Evolutionary conservation across 2,888 invertebrate genomes (phyloP).

Genomic region (Quadroppia sp.): DNA sequence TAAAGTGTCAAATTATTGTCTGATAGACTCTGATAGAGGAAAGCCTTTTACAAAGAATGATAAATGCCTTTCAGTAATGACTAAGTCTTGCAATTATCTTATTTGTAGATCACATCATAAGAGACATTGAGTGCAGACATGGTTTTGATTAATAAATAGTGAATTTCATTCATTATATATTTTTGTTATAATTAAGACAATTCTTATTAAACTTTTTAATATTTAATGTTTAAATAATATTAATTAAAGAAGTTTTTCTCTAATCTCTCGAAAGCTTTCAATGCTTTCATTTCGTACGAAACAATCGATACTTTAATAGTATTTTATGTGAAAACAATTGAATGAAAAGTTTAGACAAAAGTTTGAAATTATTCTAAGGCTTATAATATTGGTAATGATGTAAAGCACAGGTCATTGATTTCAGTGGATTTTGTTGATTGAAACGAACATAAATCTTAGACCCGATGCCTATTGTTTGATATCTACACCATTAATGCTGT

Average conservation of each 20-base stretch:
- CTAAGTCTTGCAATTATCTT: slow-evolving; percentile 10
- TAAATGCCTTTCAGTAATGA: slow-evolving; percentile 20
- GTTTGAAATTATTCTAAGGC: background rate
- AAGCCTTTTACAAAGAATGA: slow-evolving; percentile 14
- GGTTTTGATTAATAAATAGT: too few species aligned
- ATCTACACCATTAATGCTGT: slow-evolving; percentile 34
- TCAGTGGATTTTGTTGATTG: slow-evolving; percentile 17
- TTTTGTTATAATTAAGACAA: too few species aligned
- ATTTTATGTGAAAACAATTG: background rate
- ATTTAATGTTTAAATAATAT: too few species aligned
- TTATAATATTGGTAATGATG: slow-evolving; percentile 24
- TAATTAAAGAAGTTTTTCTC: too few species aligned
- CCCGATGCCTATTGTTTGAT: slow-evolving; percentile 31
- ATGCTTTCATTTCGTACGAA: too few species aligned
- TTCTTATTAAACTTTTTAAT: too few species aligned
- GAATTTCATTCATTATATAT: too few species aligned
- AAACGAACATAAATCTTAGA: slow-evolving; percentile 28
- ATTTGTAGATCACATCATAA: too few species aligned
- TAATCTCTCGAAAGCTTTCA: too few species aligned
- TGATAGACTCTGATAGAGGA: background rate
- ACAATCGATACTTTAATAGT: background rate
- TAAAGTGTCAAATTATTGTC: slow-evolving; percentile 22
- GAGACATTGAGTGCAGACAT: too few species aligned
- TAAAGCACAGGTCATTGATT: slow-evolving; percentile 26
- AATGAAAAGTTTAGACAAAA: background rate